Conservation (phyloP, 2,888 invertebrate species). For the Pseudoips prasinana region DNA sequence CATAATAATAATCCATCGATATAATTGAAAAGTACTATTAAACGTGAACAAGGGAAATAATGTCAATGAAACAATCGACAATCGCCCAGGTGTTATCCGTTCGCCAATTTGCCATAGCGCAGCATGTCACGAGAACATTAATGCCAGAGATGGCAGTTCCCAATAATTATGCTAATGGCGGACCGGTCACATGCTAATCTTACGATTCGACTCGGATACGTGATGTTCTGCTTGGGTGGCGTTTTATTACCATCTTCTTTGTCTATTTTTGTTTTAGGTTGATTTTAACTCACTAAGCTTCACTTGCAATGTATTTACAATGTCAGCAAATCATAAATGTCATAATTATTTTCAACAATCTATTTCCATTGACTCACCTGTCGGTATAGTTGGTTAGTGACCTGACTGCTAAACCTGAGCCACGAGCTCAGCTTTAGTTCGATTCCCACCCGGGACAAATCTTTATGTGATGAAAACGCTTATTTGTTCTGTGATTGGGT, state of each 20-base stretch:
- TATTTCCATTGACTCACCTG: conserved; percentile 7
- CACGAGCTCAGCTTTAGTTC: no score
- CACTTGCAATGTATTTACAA: conserved; percentile 1
- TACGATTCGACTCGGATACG: conserved; percentile 19
- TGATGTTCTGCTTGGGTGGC: no score
- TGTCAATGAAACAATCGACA: not conserved
- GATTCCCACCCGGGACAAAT: no score
- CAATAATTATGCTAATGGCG: conserved; percentile 28
- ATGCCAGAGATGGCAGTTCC: conserved; percentile 5
- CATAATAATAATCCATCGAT: no score
- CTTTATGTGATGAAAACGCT: no score
- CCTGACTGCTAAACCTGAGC: conserved; percentile 5
- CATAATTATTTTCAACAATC: no score
- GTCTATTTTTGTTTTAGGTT: no score
- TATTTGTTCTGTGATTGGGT: no score
- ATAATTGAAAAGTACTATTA: no score
- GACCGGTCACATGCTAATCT: conserved; percentile 26
- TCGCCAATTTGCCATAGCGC: conserved; percentile 24
- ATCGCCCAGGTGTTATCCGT: conserved; percentile 9
- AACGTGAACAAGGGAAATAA: no score
- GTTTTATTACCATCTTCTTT: not conserved
- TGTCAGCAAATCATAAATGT: conserved; percentile 4
- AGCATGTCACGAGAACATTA: conserved; percentile 26
- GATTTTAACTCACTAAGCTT: no score
- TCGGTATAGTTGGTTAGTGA: conserved; percentile 14